Evolutionary conservation across 2,113 vertebrate genomes (phyloP).

Genomic region (Proterorhinus semilunaris): DNA sequence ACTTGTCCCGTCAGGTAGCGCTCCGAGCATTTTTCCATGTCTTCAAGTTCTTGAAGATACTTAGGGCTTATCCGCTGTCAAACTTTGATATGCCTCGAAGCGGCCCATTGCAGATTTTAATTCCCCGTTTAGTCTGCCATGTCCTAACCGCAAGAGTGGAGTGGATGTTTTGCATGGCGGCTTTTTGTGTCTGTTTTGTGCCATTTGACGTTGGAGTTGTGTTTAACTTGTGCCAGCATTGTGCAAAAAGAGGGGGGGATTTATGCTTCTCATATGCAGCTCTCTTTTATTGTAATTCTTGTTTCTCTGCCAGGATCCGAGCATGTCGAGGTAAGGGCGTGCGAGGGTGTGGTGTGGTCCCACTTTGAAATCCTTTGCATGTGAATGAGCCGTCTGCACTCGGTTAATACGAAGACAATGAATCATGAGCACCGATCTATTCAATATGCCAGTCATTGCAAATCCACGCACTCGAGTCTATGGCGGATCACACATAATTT

Average conservation of each 20-base stretch:
- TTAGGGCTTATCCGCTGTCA: slow-evolving; percentile 54
- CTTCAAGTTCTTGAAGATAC: slow-evolving; percentile 18
- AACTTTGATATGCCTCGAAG: slow-evolving; percentile 57
- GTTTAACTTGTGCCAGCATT: slow-evolving; percentile 39
- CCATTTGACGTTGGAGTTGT: slow-evolving; percentile 42
- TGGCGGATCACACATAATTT: slow-evolving; percentile 8
- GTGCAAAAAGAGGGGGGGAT: slow-evolving; percentile 34
- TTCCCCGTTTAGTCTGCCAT: slow-evolving; percentile 37
- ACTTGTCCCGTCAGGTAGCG: slow-evolving; percentile 61
- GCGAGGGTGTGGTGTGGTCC: slow-evolving; percentile 54
- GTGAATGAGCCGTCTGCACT: slow-evolving; percentile 47
- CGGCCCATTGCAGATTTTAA: slow-evolving; percentile 38
- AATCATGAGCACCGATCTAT: slow-evolving; percentile 34
- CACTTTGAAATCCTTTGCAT: slow-evolving; percentile 56
- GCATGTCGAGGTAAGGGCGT: slow-evolving; percentile 69
- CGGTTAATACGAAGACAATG: slow-evolving; percentile 28
- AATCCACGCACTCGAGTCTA: slow-evolving; percentile 22
- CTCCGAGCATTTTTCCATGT: slow-evolving; percentile 38
- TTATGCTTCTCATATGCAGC: slow-evolving; percentile 44
- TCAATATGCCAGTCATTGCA: slow-evolving; percentile 6
- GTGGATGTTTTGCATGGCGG: slow-evolving; percentile 50
- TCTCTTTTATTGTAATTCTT: slow-evolving; percentile 67
- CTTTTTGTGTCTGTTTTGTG: slow-evolving; percentile 47
- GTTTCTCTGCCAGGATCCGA: slow-evolving; percentile 71
- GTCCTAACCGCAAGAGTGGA: slow-evolving; percentile 30